phyloP scores from a whole-genome alignment of 2,113 vertebrate species.

The Tichodroma muraria region DNA sequence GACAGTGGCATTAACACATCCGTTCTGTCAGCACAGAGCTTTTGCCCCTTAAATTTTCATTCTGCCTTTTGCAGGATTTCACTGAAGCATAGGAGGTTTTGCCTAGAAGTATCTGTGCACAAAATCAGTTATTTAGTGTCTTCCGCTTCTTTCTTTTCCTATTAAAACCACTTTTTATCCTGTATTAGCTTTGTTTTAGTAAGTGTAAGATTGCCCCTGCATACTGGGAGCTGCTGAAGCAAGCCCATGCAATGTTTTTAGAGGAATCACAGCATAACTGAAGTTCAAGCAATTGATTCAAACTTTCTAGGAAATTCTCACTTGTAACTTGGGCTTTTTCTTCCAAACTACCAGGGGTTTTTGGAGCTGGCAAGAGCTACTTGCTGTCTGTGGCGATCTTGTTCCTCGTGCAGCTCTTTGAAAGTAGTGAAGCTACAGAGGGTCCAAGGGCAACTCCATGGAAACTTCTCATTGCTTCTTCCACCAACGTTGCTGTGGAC shows the following conservation, averaged over 20 bases:
- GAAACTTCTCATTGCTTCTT: constrained; percentile 78
- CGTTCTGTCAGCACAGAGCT: neutral
- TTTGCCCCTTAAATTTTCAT: neutral
- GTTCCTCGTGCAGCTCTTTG: constrained; percentile 75
- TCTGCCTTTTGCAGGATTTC: neutral
- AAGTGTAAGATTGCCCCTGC: neutral
- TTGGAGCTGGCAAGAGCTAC: constrained; percentile 82
- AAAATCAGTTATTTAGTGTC: neutral
- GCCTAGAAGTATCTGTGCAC: neutral
- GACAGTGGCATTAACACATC: neutral
- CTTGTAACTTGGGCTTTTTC: neutral
- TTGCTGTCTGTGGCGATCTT: constrained; percentile 74
- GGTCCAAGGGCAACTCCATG: constrained; percentile 44
- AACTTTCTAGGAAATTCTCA: neutral
- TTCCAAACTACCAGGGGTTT: constrained; percentile 70
- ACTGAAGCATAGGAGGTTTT: neutral
- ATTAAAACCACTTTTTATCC: neutral
- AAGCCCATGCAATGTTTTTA: neutral
- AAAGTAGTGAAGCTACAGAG: constrained; percentile 42
- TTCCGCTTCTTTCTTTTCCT: neutral
- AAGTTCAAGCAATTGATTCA: neutral
- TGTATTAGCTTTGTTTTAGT: neutral
- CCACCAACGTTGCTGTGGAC: constrained; percentile 78
- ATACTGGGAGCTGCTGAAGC: neutral
- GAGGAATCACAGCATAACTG: neutral